Conservation (phyloP, 2,888 invertebrate genomes). For the Tenthredo mesomela region DNA sequence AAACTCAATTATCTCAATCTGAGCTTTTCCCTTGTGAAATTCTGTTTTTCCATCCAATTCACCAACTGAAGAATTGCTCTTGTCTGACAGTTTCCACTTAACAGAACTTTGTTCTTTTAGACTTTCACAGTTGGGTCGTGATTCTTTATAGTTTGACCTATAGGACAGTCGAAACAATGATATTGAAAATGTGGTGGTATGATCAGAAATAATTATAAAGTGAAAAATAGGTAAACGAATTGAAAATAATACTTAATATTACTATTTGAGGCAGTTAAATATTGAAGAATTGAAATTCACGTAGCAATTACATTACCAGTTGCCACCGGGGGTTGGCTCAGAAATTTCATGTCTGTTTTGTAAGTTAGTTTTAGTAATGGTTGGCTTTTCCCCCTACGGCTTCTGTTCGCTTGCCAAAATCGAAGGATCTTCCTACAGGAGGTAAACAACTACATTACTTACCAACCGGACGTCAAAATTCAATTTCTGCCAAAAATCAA, state of each 20-base stretch:
- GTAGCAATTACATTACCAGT: background rate
- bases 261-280: background rate
- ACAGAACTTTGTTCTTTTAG: background rate
- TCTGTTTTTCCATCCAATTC: background rate
- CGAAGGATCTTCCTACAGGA: background rate
- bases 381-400: background rate
- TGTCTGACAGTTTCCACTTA: slow-evolving; percentile 1
- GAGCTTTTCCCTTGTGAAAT: background rate
- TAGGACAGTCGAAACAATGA: background rate
- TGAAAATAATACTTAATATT: too few relatives aligned
- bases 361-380: background rate
- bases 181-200: background rate
- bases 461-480: slow-evolving; percentile 39
- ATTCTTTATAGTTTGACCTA: background rate
- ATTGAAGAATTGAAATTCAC: background rate
- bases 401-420: slow-evolving; percentile 15
- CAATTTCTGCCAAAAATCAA: slow-evolving; percentile 42
- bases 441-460: slow-evolving; percentile 47
- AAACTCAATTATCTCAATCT: background rate
- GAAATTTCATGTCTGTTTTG: background rate
- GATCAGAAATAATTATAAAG: background rate
- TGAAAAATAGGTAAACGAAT: background rate
- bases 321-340: background rate
- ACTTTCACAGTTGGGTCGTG: background rate
- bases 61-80: background rate